Conservation (phyloP, 2,797 vertebrate species). For the Hydrophis major region DNA sequence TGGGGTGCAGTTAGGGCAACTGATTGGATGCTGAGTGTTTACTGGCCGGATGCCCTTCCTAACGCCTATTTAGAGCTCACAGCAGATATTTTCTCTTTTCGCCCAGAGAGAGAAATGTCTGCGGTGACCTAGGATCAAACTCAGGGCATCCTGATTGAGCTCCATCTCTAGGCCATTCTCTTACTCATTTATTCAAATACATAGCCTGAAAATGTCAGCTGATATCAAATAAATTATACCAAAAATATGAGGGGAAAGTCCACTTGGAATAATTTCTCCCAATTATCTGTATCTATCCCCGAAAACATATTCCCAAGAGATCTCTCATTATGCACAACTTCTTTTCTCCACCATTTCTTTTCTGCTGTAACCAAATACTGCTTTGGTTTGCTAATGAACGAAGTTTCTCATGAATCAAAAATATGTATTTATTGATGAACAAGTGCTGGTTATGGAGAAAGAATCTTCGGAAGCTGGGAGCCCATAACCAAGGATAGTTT, state of each 20-base stretch:
- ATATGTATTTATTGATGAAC: background rate
- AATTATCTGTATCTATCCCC: background rate
- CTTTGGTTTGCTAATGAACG: background rate
- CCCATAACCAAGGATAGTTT: background rate
- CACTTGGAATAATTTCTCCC: background rate
- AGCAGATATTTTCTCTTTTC: background rate
- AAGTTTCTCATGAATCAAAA: background rate
- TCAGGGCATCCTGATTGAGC: background rate
- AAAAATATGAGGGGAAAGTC: background rate
- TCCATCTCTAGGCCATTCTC: background rate
- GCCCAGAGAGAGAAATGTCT: background rate
- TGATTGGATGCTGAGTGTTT: background rate
- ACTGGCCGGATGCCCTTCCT: background rate
- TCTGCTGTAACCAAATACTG: background rate
- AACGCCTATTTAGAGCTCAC: fast-evolving
- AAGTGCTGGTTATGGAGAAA: background rate
- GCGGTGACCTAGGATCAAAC: background rate
- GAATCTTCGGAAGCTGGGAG: background rate
- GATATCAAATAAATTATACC: background rate
- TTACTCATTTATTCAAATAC: background rate
- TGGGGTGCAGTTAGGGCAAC: background rate
- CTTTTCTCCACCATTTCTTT: background rate
- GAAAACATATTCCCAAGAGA: background rate
- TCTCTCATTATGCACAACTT: background rate
- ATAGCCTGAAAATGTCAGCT: background rate